Evolutionary conservation across 1,140 invertebrate genomes (phyloP).

Genomic region (Nilaparvata lugens): DNA sequence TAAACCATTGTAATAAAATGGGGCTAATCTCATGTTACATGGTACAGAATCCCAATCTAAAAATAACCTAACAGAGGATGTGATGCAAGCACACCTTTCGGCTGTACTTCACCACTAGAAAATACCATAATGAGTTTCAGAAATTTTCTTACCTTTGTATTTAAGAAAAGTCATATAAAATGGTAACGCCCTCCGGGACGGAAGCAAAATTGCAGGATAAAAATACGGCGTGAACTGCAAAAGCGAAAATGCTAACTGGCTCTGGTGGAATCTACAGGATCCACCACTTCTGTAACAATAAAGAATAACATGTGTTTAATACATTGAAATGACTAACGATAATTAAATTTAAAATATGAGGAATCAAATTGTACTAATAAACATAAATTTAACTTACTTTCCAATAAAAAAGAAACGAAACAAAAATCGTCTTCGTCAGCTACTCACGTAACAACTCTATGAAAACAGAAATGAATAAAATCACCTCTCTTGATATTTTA

Average conservation of each 20-base stretch:
- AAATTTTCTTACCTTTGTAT: conserved; percentile 22
- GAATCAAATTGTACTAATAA: background rate
- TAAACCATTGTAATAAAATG: too few relatives aligned
- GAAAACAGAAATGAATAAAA: too few relatives aligned
- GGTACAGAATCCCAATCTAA: too few relatives aligned
- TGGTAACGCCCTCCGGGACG: conserved; percentile 28
- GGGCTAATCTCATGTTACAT: too few relatives aligned
- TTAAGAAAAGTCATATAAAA: conserved; percentile 30
- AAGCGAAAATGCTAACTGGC: conserved; percentile 5
- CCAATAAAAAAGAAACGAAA: conserved; percentile 1
- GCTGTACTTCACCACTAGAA: too few relatives aligned
- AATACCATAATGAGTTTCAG: too few relatives aligned
- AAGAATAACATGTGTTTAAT: background rate
- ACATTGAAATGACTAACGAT: background rate
- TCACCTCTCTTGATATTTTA: too few relatives aligned
- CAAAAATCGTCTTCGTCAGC: background rate
- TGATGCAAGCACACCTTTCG: too few relatives aligned
- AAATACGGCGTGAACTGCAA: conserved; percentile 2
- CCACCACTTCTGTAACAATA: conserved; percentile 11
- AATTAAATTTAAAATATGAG: background rate
- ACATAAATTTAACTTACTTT: background rate
- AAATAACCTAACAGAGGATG: too few relatives aligned
- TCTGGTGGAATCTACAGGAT: conserved; percentile 11
- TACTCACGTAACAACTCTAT: conserved; percentile 1
- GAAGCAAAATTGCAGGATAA: conserved; percentile 19